Base-by-base conservation (phyloP, 2,797 vertebrate genomes). In the Pipistrellus nathusii region DNA sequence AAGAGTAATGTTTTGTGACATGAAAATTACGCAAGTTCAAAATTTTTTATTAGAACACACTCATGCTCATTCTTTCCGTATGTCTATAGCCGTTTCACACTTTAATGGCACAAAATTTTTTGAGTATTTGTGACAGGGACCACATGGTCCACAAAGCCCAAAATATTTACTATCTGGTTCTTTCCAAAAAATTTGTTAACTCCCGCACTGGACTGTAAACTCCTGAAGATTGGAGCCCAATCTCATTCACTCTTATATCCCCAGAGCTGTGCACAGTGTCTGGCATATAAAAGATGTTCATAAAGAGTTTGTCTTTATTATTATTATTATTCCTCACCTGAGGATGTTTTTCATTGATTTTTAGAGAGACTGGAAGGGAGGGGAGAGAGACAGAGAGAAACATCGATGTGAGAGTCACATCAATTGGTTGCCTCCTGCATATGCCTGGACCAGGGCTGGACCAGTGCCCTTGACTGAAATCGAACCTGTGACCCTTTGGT, bases 1-100 rank as follows among this genome's bases (percentile, higher is more conserved):
- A 46, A 91, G 12, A 88, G 68, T 55, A 73, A 41, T 64, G 46
- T 62, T 83, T 85, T 73, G 72, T 92, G 87, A 72, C 48, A 12
- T 2, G 7, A 64, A 90, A 90, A 73, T 71, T 77, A 78, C 20
- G 48, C 64, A n/a, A 93, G 41, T 81, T 88, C 3, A 77, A 81
- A 48, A 48, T 71, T 25, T 35, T 85, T 94, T 90, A 57, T 51
- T 64, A 18, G 57, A 55, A 75, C 12, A 85, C 25, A n/a, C 20
- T 27, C 21, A 35, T 68, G 66, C 9, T 87, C 32, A 10, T 82
- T 85, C 73, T 17, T 85, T 57, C 18, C 25, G 41, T 66, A 32
- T n/a, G 15, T 75, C 71, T 62, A 3, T 85, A 57, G 35, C 59
- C 69, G 15, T 38, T 38, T 5, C 38, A 6, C 18, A 25, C 44